A percentile compares a stretch with the other conserved stretches of the same genome.
Conservation (phyloP, 2,797 vertebrate genomes). For the Mormyrops boulengeri region DNA sequence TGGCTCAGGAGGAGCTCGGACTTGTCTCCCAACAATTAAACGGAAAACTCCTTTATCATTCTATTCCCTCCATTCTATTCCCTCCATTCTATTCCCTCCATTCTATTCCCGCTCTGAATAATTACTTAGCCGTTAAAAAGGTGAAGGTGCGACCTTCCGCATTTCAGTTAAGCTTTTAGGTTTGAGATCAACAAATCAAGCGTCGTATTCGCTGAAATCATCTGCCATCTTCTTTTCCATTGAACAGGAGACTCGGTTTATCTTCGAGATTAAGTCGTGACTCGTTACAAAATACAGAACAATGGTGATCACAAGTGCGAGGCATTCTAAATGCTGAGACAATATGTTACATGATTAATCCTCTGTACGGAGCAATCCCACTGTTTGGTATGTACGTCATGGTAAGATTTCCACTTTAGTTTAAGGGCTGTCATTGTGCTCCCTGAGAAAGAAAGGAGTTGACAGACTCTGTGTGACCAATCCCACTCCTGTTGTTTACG, state of each 20-base stretch:
- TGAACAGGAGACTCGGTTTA: slow-evolving; percentile 9
- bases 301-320: slow-evolving; percentile 14
- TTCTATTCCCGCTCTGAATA: neutral
- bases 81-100: neutral
- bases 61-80: neutral
- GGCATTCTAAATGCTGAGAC: slow-evolving; percentile 13
- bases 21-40: neutral
- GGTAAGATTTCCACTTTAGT: slow-evolving; percentile 8
- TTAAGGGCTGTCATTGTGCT: slow-evolving; percentile 16
- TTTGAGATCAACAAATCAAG: neutral
- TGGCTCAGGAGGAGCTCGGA: neutral
- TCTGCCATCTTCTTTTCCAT: slow-evolving; percentile 5
- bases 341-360: slow-evolving; percentile 29
- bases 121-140: neutral
- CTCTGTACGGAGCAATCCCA: slow-evolving; percentile 16
- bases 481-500: slow-evolving; percentile 37
- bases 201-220: neutral
- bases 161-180: neutral
- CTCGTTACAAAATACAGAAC: slow-evolving; percentile 25
- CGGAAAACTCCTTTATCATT: neutral
- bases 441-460: slow-evolving; percentile 31
- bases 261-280: slow-evolving; percentile 21
- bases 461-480: slow-evolving; percentile 43
- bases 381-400: slow-evolving; percentile 19
- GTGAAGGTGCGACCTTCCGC: neutral